Evolutionary conservation across 2,888 invertebrate genomes (phyloP), one percentile per base, ranked within the genome.

Genomic region (Tachystola acroxantha): DNA sequence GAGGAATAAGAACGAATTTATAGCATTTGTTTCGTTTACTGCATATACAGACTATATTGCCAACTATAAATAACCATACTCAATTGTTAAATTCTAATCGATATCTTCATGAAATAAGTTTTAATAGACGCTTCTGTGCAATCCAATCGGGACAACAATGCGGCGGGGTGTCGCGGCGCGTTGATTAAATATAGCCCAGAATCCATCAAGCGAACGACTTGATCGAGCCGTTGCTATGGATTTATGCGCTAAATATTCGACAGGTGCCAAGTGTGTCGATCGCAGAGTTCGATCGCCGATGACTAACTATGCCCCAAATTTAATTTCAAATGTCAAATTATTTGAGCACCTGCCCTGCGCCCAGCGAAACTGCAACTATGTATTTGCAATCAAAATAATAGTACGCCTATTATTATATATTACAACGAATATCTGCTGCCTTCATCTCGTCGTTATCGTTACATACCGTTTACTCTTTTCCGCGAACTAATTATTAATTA

Each of bases 231-330:
- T 76, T 74, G 81, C 78, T 84, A 85, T 86, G 86, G 80, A 85
- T 86, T 85, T 85, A 85, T 85, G 81, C 78, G 78, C 74, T 72
- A 80, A 85, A 82, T 88, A 86, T 87, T 88, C 84, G 84, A 82
- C 82, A 82, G 80, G 85, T 88, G 88, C 88, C 88, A 88, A 88
- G 86, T 88, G 87, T 88, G 87, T 81, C 88, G 81, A 78, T 78
- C 72, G 71, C 63, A 72, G 72, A 73, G 82, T 78, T 80, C 84
- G 84, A 78, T 71, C 68, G 65, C 69, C 73, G 78, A 86, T 86
- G 86, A 86, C 84, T 86, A 86, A 85, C 84, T 82, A 71, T 78
- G 84, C 74, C 80, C 86, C 78, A 77, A 84, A 84, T 85, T 80
- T 84, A 75, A 78, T 75, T 79, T 68, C 75, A 86, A 86, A 86